Conservation (phyloP, 1,140 invertebrate species). For the Drosophila carrolli region DNA sequence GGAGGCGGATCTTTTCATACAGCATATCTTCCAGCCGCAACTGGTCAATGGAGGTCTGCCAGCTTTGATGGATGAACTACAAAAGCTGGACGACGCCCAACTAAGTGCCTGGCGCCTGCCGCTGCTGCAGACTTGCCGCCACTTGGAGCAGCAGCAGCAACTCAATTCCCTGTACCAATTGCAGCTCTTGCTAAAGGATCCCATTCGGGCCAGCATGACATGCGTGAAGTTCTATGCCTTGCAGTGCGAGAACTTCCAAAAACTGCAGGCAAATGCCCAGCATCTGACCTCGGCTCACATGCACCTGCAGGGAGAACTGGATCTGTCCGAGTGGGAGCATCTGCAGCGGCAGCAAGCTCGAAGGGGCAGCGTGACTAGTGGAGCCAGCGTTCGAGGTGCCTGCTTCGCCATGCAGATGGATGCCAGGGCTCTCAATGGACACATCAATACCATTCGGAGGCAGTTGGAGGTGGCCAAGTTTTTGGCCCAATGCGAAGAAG, state of each 20-base stretch:
- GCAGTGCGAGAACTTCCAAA: slow-evolving; percentile 86
- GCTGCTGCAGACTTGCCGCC: slow-evolving; percentile 88
- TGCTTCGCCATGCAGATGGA: slow-evolving; percentile 89
- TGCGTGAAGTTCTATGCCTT: slow-evolving; percentile 89
- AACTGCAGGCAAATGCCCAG: slow-evolving; percentile 86
- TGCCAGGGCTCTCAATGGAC: slow-evolving; percentile 88
- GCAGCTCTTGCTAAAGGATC: slow-evolving; percentile 89
- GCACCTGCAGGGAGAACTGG: slow-evolving; percentile 86
- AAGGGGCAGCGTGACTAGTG: slow-evolving; percentile 48
- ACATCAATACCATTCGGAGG: slow-evolving; percentile 89
- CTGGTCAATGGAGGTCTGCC: slow-evolving; percentile 87
- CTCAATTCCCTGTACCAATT: slow-evolving; percentile 89
- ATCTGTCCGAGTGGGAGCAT: slow-evolving; percentile 78
- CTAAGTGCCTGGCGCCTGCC: slow-evolving; percentile 89
- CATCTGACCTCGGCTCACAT: slow-evolving; percentile 87
- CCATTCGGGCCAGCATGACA: slow-evolving; percentile 90
- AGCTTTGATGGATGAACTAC: slow-evolving; percentile 87
- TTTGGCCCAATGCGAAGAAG: slow-evolving; percentile 87
- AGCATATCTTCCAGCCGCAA: slow-evolving; percentile 88
- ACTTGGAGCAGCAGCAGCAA: slow-evolving; percentile 87
- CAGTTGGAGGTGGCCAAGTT: slow-evolving; percentile 90
- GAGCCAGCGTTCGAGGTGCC: slow-evolving; percentile 19
- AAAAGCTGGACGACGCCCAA: slow-evolving; percentile 86
- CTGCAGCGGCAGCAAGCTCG: slow-evolving; percentile 62
- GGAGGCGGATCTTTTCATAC: slow-evolving; percentile 89